A percentile compares a stretch with the other conserved stretches of the same genome.
Evolutionary conservation across 2,113 vertebrate species (phyloP).

Genomic region (Megalops atlanticus): DNA sequence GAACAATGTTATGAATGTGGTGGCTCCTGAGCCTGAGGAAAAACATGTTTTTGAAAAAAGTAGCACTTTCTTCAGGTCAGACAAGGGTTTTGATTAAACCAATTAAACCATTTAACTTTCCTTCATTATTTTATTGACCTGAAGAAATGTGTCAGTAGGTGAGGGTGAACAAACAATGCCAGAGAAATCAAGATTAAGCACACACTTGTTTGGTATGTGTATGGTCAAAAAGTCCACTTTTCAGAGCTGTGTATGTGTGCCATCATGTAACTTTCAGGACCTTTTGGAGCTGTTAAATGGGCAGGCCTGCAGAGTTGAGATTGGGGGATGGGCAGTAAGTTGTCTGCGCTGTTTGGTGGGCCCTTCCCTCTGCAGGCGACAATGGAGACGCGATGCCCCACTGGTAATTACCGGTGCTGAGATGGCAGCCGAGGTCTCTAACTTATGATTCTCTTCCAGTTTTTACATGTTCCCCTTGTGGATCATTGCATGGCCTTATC

Average conservation of each 20-base stretch:
- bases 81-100: too few relatives aligned
- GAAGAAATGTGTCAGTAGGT: too few relatives aligned
- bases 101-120: too few relatives aligned
- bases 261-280: neutral
- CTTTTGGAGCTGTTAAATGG: neutral
- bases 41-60: too few relatives aligned
- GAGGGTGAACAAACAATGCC: neutral
- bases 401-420: slow-evolving; percentile 70
- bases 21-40: neutral
- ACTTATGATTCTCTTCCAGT: slow-evolving; percentile 69
- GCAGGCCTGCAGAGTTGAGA: too few relatives aligned
- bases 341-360: neutral
- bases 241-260: neutral
- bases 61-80: too few relatives aligned
- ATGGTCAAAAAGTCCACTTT: too few relatives aligned
- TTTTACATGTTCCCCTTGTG: slow-evolving; percentile 68
- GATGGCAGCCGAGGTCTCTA: slow-evolving; percentile 69
- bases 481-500: slow-evolving; percentile 85
- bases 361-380: neutral
- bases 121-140: too few relatives aligned
- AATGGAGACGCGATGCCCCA: slow-evolving; percentile 32
- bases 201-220: neutral
- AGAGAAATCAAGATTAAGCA: neutral
- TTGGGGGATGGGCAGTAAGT: neutral
- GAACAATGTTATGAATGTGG: neutral